Base-by-base conservation (phyloP, 2,113 vertebrate genomes). In the Hucho hucho region DNA sequence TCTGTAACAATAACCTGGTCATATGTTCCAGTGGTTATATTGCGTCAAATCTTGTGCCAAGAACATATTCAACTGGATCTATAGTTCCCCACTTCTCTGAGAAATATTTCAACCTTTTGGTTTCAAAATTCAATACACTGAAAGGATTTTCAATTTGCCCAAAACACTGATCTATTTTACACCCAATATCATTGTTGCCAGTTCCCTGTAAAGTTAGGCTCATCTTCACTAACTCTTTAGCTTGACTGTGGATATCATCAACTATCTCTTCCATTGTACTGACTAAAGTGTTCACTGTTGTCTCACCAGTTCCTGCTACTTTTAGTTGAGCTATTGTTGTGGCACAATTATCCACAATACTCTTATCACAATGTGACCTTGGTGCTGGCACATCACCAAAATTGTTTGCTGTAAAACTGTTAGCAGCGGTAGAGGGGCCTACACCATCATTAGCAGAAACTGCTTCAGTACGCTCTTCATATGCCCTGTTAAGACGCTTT, bases 291-390 rank as follows among this genome's bases (percentile, higher is more conserved):
- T 74, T 75, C 61, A 81, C 66, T 18, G 56, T 64, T 22, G 49
- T 64, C 70, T 79, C 25, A 29, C 43, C n/a, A n/a, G 75, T 73
- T 53, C 72, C 74, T 64, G 77, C 43, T 20, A 46, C 70, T 78
- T 86, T 77, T 46, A 76, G 70, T 81, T 85, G 49, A 26, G 69
- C 72, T 24, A 85, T 32, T 61, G 59, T 43, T 75, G 78, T 14
- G 26, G 78, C 74, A 53, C 76, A 81, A 22, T 64, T 78, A 26
- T 77, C n/a, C 25, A 71, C 81, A 49, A 73, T 79, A 58, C 37
- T 80, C 68, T 28, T 72, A 77, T 43, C 37, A 43, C 37, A 43
- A 43, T 43, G 32, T 37, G 32, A 37, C 6, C 32, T 37, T 37
- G 32, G 32, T 37, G 37, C 37, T 43, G 37, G 37, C 37, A 43